A percentile compares a stretch with the other conserved stretches of the same genome.
Conservation (phyloP, 2,888 invertebrate genomes). For the Cataglyphis livida region DNA sequence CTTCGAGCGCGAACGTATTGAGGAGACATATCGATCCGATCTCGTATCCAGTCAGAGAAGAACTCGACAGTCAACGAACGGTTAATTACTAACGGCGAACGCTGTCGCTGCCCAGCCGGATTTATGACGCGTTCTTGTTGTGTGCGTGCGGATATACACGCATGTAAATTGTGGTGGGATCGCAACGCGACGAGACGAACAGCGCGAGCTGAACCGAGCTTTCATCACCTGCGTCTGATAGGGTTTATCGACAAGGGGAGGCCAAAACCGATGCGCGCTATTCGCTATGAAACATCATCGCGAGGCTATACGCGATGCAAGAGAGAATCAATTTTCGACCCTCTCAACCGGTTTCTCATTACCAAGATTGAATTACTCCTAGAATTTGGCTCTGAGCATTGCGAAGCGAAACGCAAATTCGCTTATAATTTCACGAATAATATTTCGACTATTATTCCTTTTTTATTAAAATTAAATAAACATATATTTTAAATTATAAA, state of each 20-base stretch:
- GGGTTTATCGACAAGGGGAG: conserved; percentile 69
- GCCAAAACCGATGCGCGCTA: not conserved
- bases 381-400: not conserved
- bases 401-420: not conserved
- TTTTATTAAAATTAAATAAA: not conserved
- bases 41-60: conserved; percentile 1
- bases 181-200: conserved; percentile 58
- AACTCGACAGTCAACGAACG: conserved; percentile 42
- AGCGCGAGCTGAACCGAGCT: conserved; percentile 62
- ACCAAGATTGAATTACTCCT: conserved; percentile 11
- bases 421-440: not conserved
- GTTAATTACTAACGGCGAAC: conserved; percentile 54
- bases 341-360: conserved; percentile 61
- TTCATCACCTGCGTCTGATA: conserved; percentile 75
- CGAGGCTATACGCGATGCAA: conserved; percentile 7
- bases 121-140: conserved; percentile 58
- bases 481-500: not conserved
- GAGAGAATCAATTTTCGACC: conserved; percentile 69
- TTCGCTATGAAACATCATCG: conserved; percentile 11
- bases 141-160: conserved; percentile 23
- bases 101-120: conserved; percentile 48
- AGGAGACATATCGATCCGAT: conserved; percentile 15
- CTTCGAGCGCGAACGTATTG: conserved; percentile 6
- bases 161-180: not conserved
- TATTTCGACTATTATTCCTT: not conserved